A percentile compares a stretch with the other conserved stretches of the same genome.
Conservation (phyloP, 2,888 invertebrate genomes). For the Dryocosmus kuriphilus region DNA sequence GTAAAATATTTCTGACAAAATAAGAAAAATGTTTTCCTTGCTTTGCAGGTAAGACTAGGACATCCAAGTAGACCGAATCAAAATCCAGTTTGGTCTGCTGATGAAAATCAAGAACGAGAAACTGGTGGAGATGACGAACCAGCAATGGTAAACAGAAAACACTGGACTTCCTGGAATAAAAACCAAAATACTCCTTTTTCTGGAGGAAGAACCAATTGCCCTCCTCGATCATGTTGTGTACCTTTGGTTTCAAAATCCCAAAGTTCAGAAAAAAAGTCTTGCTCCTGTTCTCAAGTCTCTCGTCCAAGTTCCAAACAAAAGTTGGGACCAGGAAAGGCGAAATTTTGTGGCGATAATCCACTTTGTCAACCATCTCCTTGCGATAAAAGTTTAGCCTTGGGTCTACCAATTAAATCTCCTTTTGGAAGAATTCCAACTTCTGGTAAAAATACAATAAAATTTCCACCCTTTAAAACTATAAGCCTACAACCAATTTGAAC, state of each 20-base stretch:
- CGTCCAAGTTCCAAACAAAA: background rate
- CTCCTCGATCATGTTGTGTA: slow-evolving; percentile 1
- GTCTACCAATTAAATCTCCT: background rate
- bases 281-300: background rate
- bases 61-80: slow-evolving; percentile 1
- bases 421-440: background rate
- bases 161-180: slow-evolving; percentile 17
- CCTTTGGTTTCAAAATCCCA: background rate
- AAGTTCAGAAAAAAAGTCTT: slow-evolving; percentile 12
- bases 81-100: background rate
- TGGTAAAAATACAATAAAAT: background rate
- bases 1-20: background rate
- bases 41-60: background rate
- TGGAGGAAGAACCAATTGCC: background rate
- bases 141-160: background rate
- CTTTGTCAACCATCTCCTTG: slow-evolving; percentile 49
- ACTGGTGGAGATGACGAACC: background rate
- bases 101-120: background rate
- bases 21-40: too few relatives aligned
- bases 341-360: slow-evolving; percentile 37
- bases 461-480: background rate
- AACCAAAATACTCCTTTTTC: background rate
- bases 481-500: background rate
- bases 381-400: slow-evolving; percentile 30
- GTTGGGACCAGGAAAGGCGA: background rate